These are phyloP conservation scores for Camarhynchus parvulus DNA, from an alignment of 2,113 vertebrate genomes.

Conservation along the genomic window DNA sequence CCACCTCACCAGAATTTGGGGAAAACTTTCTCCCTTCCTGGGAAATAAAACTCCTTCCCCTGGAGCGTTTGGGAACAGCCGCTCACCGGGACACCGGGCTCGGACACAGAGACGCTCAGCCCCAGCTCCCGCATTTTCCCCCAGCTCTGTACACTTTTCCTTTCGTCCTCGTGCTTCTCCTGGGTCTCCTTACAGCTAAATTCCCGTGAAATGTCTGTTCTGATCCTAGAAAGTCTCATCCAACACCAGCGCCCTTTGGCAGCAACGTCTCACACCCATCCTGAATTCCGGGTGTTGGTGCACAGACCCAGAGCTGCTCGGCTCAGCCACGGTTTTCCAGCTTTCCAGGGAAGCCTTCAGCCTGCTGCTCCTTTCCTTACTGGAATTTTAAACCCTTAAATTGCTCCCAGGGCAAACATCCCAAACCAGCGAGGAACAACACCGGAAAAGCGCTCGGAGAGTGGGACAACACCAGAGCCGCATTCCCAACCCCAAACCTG, in stretches of 20 bases:
- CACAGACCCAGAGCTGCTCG: fast-evolving
- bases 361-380: neutral
- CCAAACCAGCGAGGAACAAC: neutral
- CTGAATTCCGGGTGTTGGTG: fast-evolving
- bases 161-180: neutral
- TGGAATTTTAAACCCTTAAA: fast-evolving
- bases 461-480: fast-evolving
- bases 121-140: neutral
- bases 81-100: fast-evolving
- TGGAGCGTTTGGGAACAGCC: neutral
- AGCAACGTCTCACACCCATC: neutral
- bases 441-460: fast-evolving
- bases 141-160: neutral
- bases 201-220: fast-evolving
- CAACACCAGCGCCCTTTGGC: neutral
- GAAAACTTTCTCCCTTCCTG: neutral
- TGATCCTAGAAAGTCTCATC: neutral
- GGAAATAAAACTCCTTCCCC: fast-evolving
- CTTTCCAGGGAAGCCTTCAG: fast-evolving
- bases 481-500: neutral
- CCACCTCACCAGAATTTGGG: neutral
- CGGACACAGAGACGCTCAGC: neutral
- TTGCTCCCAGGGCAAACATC: neutral
- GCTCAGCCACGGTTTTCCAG: fast-evolving
- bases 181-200: fast-evolving